These are phyloP conservation scores for Dendrolimus punctatus DNA, from an alignment of 1,140 invertebrate genomes.

Conservation along the genomic window DNA sequence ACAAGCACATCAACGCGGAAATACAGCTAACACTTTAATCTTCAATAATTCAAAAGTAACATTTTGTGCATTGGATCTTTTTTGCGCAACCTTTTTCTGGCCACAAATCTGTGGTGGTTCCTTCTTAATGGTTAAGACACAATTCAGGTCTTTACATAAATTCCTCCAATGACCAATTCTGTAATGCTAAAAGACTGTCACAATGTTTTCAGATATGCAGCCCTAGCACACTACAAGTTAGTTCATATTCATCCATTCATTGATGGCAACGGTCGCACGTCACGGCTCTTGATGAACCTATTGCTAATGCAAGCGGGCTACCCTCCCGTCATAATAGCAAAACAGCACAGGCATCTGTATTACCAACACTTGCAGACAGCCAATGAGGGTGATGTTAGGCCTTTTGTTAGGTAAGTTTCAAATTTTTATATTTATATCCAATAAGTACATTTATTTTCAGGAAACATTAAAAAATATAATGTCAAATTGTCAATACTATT, in stretches of 20 bases:
- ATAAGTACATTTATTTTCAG: too few relatives aligned
- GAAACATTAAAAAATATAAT: too few relatives aligned
- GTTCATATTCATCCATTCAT: slow-evolving; percentile 96
- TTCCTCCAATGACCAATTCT: too few relatives aligned
- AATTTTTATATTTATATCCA: background rate
- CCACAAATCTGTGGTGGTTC: too few relatives aligned
- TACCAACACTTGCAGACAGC: slow-evolving; percentile 92
- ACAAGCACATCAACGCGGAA: too few relatives aligned
- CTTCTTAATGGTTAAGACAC: too few relatives aligned
- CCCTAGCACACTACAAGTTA: slow-evolving; percentile 96
- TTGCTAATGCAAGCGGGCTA: slow-evolving; percentile 98
- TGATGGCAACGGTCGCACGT: slow-evolving; percentile 96
- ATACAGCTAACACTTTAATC: too few relatives aligned
- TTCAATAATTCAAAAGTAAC: too few relatives aligned
- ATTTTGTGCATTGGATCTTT: too few relatives aligned
- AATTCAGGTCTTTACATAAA: too few relatives aligned
- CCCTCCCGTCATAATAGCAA: slow-evolving; percentile 95
- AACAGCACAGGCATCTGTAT: slow-evolving; percentile 87
- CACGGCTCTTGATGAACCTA: slow-evolving; percentile 95
- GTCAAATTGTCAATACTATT: too few relatives aligned
- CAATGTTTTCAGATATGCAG: slow-evolving; percentile 80
- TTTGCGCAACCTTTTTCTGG: too few relatives aligned
- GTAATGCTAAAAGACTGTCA: background rate
- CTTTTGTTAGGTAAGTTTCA: slow-evolving; percentile 83
- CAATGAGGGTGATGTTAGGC: slow-evolving; percentile 93